Evolutionary conservation across 2,113 vertebrate species (phyloP), one percentile per base, ranked within the genome.

Genomic region (Dipodomys merriami): DNA sequence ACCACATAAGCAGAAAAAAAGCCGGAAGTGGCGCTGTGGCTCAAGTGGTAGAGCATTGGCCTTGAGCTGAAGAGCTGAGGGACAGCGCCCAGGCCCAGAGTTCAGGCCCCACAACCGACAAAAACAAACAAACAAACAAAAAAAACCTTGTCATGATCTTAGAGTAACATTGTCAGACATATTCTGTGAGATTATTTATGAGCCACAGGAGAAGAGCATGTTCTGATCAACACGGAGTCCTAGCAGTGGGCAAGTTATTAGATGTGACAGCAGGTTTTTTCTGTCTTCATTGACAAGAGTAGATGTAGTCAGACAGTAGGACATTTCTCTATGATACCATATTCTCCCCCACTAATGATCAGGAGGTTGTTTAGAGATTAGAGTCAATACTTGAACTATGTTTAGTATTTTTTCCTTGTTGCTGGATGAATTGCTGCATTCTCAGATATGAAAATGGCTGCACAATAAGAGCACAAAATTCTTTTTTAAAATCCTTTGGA

Each of bases 171-270:
- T 79, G 62, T 73, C 64, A 69, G 39, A 71, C 35, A 65, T 6
- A 68, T 81, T 96, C 71, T 93, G 9, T 82, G 67, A 83, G 49
- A 84, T 49, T 68, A 35, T 83, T 91, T 67, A 23, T 57, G 18
- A 77, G 20, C 74, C 71, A 86, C 19, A 25, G 67, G 53, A 49
- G 22, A 92, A 88, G 57, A 77, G 68, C 4, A 15, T 35, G 15
- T 39, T 81, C 46, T 74, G 81, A 35, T 80, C 74, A 92, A 77
- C 30, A 77, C 27, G 7, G 11, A 92, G 74, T 5, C 35, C 35
- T 69, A 35, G 33, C 44, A 77, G 22, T 46, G 67, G 74, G 23
- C 83, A 25, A 67, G 49, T 90, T 78, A 74, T 23, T 46, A 84
- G 29, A 64, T 69, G 27, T 87, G 15, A 78, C 67, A 29, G 5